phyloP scores from a whole-genome alignment of 2,113 vertebrate genomes.

The Gadus macrocephalus region DNA sequence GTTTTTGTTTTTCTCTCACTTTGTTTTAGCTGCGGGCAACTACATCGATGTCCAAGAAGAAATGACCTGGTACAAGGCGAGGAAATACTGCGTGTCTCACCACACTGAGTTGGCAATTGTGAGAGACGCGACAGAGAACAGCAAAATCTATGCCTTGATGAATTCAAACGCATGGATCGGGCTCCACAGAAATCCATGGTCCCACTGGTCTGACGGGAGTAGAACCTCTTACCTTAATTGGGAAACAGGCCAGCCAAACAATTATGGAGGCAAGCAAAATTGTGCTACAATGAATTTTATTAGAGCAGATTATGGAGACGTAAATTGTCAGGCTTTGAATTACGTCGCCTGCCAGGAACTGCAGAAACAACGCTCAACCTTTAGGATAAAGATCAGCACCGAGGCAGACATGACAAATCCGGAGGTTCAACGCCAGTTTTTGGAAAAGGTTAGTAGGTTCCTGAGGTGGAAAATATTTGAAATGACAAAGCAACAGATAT shows the following conservation, averaged over 20 bases:
- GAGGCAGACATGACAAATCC: conserved; percentile 33
- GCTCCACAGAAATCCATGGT: conserved; percentile 27
- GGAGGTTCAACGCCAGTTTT: conserved; percentile 16
- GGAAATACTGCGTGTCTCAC: conserved; percentile 4
- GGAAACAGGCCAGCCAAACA: background rate
- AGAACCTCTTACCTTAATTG: conserved; percentile 25
- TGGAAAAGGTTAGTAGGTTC: conserved; percentile 27
- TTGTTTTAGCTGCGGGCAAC: background rate
- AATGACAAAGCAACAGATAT: too few species aligned
- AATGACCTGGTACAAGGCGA: conserved; percentile 2
- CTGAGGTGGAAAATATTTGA: background rate
- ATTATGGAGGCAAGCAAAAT: fast-evolving
- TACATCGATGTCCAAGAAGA: fast-evolving
- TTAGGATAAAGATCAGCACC: conserved; percentile 31
- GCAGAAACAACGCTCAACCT: background rate
- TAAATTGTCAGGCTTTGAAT: background rate
- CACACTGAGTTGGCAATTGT: conserved; percentile 39
- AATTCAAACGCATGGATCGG: conserved; percentile 24
- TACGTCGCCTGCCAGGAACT: conserved; percentile 27
- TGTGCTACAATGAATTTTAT: conserved; percentile 7
- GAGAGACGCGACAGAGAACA: conserved; percentile 19
- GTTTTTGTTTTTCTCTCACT: background rate
- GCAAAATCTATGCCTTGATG: background rate
- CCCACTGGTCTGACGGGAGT: conserved; percentile 38
- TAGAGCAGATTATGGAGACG: too few species aligned